Evolutionary conservation across 2,888 invertebrate species (phyloP).

Genomic region (Agonopterix subpropinquella): DNA sequence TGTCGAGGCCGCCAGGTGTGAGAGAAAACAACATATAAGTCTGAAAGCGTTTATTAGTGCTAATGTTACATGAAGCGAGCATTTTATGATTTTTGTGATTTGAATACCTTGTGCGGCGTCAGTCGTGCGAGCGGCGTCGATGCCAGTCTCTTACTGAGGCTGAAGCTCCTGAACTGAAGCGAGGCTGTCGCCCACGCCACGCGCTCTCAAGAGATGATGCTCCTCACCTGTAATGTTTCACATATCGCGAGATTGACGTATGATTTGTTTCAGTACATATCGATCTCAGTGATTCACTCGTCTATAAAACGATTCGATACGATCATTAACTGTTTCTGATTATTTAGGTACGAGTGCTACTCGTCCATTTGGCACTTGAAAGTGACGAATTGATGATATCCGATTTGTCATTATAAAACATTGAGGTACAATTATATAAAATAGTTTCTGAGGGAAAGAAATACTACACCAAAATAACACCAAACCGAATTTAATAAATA

Average conservation of each 20-base stretch:
- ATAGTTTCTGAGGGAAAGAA: too few species aligned
- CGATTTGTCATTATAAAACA: too few species aligned
- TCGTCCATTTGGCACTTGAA: too few species aligned
- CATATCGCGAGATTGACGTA: constrained; percentile 28
- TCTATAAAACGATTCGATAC: too few species aligned
- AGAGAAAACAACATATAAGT: constrained; percentile 37
- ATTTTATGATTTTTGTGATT: constrained; percentile 24
- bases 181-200: constrained; percentile 49
- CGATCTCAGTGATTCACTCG: neutral
- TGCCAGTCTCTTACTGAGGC: constrained; percentile 67
- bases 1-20: constrained; percentile 51
- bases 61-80: constrained; percentile 56
- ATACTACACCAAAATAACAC: too few species aligned
- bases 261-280: constrained; percentile 1
- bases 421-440: too few species aligned
- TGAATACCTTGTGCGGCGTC: constrained; percentile 68
- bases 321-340: too few species aligned
- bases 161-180: constrained; percentile 16
- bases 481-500: too few species aligned
- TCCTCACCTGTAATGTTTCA: constrained; percentile 65
- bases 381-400: too few species aligned
- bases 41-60: constrained; percentile 65
- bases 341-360: too few species aligned
- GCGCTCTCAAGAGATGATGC: constrained; percentile 37
- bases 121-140: constrained; percentile 71